Percentiles rank a stretch among this genome's conserved stretches.
These are phyloP conservation scores for Maylandia zebra DNA, from an alignment of 2,113 vertebrate species.

Conservation along the genomic window DNA sequence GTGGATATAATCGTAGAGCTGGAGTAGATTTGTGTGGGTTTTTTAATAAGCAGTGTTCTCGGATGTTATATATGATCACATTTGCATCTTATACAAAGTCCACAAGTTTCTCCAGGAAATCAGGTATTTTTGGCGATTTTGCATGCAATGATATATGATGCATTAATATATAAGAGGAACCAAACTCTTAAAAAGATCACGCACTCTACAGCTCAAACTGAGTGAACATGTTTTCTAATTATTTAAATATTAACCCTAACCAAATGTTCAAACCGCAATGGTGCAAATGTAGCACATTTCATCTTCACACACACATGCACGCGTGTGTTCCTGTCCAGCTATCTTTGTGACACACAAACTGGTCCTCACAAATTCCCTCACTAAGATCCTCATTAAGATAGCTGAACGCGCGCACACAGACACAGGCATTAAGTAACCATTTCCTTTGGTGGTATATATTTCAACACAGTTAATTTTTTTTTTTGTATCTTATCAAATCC, in stretches of 20 bases:
- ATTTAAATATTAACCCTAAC: background rate
- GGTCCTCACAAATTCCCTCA: background rate
- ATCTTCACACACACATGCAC: background rate
- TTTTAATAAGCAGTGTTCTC: background rate
- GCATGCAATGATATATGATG: background rate
- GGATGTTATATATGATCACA: background rate
- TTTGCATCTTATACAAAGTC: background rate
- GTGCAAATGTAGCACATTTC: background rate
- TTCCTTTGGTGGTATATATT: background rate
- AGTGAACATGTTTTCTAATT: background rate
- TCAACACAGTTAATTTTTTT: fast-evolving
- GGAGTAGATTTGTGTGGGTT: background rate
- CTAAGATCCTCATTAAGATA: fast-evolving
- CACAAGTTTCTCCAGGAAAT: background rate
- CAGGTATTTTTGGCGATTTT: background rate
- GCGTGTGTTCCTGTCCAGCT: background rate
- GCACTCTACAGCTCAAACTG: background rate
- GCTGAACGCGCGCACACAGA: background rate
- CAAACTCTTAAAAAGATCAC: background rate
- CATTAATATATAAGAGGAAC: background rate
- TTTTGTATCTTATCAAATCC: fast-evolving
- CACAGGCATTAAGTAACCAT: background rate
- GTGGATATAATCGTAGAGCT: background rate
- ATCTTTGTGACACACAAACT: background rate
- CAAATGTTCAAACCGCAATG: background rate